These are phyloP conservation scores for Sciurus vulgaris DNA, from an alignment of 2,797 vertebrate genomes.

Conservation along the genomic window DNA sequence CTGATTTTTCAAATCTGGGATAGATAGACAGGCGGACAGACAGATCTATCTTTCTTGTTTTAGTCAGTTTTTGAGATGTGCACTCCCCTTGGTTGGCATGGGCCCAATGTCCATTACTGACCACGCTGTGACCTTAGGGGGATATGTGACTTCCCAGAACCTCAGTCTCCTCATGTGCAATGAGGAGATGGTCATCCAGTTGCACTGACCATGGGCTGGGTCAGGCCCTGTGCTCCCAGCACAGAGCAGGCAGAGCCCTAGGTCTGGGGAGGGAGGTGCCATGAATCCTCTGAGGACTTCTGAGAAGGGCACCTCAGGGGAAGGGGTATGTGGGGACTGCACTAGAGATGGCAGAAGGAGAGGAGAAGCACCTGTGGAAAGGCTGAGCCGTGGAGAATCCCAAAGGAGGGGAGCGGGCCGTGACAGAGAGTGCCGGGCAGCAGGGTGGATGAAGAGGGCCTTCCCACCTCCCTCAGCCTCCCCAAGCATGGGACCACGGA, in stretches of 20 bases:
- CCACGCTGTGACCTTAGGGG: neutral
- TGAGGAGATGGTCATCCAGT: neutral
- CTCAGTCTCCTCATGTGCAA: neutral
- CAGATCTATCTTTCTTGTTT: neutral
- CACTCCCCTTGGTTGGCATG: neutral
- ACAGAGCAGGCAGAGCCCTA: neutral
- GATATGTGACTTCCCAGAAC: neutral
- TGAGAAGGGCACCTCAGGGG: too few species aligned
- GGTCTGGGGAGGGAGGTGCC: neutral
- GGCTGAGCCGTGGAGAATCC: neutral
- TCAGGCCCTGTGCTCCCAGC: neutral
- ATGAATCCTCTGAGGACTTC: neutral
- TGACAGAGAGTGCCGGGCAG: rapidly evolving
- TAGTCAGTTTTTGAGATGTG: neutral
- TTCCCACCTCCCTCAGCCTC: neutral
- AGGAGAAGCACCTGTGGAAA: neutral
- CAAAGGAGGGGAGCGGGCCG: neutral
- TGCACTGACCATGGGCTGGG: neutral
- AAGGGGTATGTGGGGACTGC: neutral
- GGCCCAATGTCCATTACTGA: neutral
- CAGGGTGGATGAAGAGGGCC: neutral
- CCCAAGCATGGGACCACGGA: neutral
- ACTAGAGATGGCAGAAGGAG: neutral
- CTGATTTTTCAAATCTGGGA: constrained; percentile 10
- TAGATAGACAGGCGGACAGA: neutral